Conservation (phyloP, 1,140 invertebrate species). For the Monomorium pharaonis region DNA sequence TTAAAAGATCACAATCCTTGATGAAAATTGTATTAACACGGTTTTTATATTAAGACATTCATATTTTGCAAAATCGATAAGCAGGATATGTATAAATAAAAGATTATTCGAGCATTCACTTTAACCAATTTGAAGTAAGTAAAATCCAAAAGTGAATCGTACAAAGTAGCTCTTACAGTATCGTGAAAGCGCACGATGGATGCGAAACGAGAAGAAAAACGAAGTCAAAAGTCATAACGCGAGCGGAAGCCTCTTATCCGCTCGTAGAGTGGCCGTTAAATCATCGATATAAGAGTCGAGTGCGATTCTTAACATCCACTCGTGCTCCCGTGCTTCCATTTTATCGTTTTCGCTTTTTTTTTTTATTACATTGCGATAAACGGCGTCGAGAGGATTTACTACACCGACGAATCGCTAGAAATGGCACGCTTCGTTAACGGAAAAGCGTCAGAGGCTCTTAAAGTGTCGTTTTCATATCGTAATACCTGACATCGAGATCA, state of each 20-base stretch:
- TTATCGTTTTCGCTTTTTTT: background rate
- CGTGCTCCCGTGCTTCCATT: background rate
- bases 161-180: background rate
- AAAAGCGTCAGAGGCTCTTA: conserved; percentile 26
- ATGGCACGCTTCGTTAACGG: conserved; percentile 33
- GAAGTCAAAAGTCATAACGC: conserved; percentile 41
- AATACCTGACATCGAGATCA: background rate
- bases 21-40: too few species aligned
- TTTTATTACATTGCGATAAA: conserved; percentile 47
- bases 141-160: background rate
- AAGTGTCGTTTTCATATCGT: conserved; percentile 39
- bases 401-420: conserved; percentile 34
- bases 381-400: conserved; percentile 35
- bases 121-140: background rate
- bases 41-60: too few species aligned
- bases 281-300: conserved; percentile 36
- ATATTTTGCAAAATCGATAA: background rate
- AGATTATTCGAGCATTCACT: background rate
- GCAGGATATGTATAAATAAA: background rate
- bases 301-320: conserved; percentile 49
- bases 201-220: background rate
- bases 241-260: conserved; percentile 20
- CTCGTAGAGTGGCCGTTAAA: conserved; percentile 36
- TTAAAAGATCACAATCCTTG: too few species aligned
- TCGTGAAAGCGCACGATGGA: conserved; percentile 19